These are phyloP conservation scores for Forbesichthys papilliferus DNA, from an alignment of 2,113 vertebrate species.

Conservation along the genomic window DNA sequence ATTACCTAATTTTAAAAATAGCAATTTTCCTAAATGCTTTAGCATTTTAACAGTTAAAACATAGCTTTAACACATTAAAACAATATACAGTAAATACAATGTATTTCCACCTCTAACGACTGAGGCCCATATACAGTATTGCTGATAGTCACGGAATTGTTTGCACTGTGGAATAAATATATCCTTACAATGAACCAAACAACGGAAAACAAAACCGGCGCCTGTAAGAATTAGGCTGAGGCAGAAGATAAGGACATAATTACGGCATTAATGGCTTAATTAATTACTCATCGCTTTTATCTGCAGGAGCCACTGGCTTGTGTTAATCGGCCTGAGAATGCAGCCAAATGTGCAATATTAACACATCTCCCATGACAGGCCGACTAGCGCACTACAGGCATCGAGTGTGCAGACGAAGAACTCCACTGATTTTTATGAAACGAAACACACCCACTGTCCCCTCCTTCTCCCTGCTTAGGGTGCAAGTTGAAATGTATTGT, in stretches of 20 bases:
- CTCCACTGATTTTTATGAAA: constrained; percentile 55
- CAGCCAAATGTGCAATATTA: constrained; percentile 70
- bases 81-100: too few species aligned
- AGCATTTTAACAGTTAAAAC: neutral
- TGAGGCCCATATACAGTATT: too few species aligned
- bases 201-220: too few species aligned
- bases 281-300: constrained; percentile 57
- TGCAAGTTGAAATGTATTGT: constrained; percentile 57
- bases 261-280: constrained; percentile 73
- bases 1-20: neutral
- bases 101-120: too few species aligned
- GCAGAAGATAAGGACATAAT: constrained; percentile 59
- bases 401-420: constrained; percentile 35
- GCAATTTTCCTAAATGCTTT: neutral
- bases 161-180: too few species aligned
- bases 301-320: constrained; percentile 55
- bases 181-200: too few species aligned
- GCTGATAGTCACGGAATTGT: too few species aligned
- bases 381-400: constrained; percentile 29
- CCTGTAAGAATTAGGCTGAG: constrained; percentile 43
- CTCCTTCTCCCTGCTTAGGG: constrained; percentile 36
- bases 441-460: constrained; percentile 46
- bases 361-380: constrained; percentile 66
- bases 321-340: constrained; percentile 68
- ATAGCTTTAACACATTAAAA: neutral